Base-by-base conservation (phyloP, 2,797 vertebrate genomes). In the Crenichthys baileyi region DNA sequence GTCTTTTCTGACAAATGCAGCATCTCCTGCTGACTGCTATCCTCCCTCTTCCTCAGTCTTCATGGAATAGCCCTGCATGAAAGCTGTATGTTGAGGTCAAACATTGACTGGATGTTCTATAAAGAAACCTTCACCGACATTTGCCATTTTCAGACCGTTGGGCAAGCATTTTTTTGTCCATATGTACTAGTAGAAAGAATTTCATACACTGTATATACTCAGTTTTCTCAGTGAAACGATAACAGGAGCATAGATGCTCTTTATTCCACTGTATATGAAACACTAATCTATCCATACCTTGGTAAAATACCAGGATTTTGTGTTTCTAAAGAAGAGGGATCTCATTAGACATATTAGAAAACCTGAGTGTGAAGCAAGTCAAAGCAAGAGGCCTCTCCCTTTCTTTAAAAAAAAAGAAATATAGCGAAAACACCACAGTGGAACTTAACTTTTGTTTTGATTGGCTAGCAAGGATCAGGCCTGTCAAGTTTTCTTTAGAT, bases 1-100 rank as follows among this genome's bases (percentile, higher is more conserved):
- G 55, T 79, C 84, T 84, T 79, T 48, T 80, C 75, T 76, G 79
- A 88, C 84, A 88, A 86, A 89, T 74, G 71, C 31, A 4, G 53
- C 72, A 76, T 74, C 71, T 84, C 72, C 87, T 73, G 82, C 84
- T 89, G 85, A 81, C 78, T 90, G 20, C 73, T n/a, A 0, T 76
- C 77, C 58, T 77, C 53, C 72, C 56, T 26, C 65, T 60, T 41
- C 41, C 74, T 68, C 70, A 20, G 36, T 76, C 41, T 56, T 48
- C 79, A 72, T 41, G 24, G 31, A 84, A 51, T 71, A 48, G 85
- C 73, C 36, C 74, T 15, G 61, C 75, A 72, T 70, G 79, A 41
- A 53, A 56, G 76, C 73, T 65, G 29, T 9, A 31, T 16, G 36
- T 55, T 67, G 56, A 72, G 67, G 50, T n/a, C 63, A 73, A 74